Evolutionary conservation across 2,797 vertebrate genomes (phyloP), one percentile per base, ranked within the genome.

Genomic region (Enoplosus armatus): DNA sequence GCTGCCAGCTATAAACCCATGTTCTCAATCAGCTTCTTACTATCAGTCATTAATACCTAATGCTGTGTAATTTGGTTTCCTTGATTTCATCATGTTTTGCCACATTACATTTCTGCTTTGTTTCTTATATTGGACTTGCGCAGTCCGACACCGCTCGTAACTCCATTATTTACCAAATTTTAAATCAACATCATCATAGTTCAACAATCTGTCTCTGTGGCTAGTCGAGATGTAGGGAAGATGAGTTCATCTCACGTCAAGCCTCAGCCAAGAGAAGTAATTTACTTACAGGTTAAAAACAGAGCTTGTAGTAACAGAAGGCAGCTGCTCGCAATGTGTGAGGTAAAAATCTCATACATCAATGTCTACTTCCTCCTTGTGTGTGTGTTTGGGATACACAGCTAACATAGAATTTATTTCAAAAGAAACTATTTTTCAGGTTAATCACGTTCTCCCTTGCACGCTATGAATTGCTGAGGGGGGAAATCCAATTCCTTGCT

Each of bases 401-500:
- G 7, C 35, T 1, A 3, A 41, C 26, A 26, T 3, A 5, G 2
- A 16, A 39, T 39, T 5, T 3, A 16, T 61, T 67, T 64, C 8
- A 53, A 65, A 68, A 37, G 6, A 60, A 74, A 59, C 6, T 10
- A 85, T 85, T 78, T 72, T 75, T 64, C 60, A 79, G 61, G 64
- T 84, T 62, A 50, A 66, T 71, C 66, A 55, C 12, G 3, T 72
- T 76, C 27, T 59, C 54, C 26, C 75, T 87, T 76, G 60, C 80
- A 75, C 35, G 20, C 54, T 61, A 63, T 66, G 66, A 73, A 72
- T 68, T 76, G 43, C 60, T 35, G 62, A 71, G 14, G 39, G 55
- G 51, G 61, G 79, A 72, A 47, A 91, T 86, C 69, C 71, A 80
- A 82, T 73, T 88, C 76, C 75, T 35, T 70, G 58, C 71, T 56